Conservation (phyloP, 2,888 invertebrate genomes). For the Poecilobothrus nobilitatus region DNA sequence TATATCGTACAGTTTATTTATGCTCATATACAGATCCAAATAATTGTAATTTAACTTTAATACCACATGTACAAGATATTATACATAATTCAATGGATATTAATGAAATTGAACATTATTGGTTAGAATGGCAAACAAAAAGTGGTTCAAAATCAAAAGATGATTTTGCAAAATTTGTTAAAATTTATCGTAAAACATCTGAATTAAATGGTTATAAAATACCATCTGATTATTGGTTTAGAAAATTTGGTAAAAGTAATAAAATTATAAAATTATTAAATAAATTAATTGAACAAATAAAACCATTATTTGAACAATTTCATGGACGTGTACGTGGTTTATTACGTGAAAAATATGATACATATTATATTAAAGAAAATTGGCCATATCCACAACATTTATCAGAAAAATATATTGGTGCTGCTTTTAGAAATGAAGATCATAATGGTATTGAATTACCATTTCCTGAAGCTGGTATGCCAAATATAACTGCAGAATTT, state of each 20-base stretch:
- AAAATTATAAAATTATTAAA: conserved; percentile 32
- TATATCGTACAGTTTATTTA: conserved; percentile 66
- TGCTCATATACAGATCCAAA: conserved; percentile 54
- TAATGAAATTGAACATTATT: conserved; percentile 37
- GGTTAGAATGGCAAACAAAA: conserved; percentile 37
- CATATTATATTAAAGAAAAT: conserved; percentile 26
- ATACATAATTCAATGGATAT: conserved; percentile 31
- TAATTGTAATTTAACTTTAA: conserved; percentile 60
- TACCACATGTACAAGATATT: conserved; percentile 48
- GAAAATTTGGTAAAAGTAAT: conserved; percentile 50
- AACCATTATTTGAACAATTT: conserved; percentile 36
- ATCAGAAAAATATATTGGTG: conserved; percentile 37
- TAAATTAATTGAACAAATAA: conserved; percentile 28
- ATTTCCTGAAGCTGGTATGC: conserved; percentile 53
- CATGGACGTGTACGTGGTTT: conserved; percentile 37
- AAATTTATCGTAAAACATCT: conserved; percentile 36
- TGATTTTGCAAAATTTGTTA: conserved; percentile 33
- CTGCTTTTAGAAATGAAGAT: conserved; percentile 44
- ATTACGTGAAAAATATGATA: conserved; percentile 31
- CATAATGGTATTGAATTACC: conserved; percentile 52
- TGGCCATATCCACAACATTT: conserved; percentile 38
- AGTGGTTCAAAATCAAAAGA: conserved; percentile 30
- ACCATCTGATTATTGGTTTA: conserved; percentile 60
- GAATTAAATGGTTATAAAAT: conserved; percentile 48
- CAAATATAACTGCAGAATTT: conserved; percentile 67